These are phyloP conservation scores for Drosophila paramelanica DNA, from an alignment of 2,888 invertebrate genomes.

Conservation along the genomic window DNA sequence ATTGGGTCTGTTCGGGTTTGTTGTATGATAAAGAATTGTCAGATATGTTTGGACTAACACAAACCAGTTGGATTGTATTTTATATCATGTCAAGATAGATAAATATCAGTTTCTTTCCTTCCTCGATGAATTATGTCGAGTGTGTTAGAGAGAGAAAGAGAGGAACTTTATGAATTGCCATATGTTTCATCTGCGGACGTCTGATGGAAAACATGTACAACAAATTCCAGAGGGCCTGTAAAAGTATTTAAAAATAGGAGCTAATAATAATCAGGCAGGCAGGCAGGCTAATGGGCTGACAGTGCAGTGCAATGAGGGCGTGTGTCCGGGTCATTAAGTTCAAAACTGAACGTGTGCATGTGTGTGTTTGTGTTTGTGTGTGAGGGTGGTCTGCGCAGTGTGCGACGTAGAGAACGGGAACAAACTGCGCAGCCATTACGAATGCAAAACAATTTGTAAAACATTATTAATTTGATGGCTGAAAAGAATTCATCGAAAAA, in stretches of 20 bases:
- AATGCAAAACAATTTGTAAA: slow-evolving; percentile 69
- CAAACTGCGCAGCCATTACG: slow-evolving; percentile 68
- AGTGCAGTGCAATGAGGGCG: slow-evolving; percentile 56
- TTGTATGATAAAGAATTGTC: slow-evolving; percentile 12
- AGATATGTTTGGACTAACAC: slow-evolving; percentile 19
- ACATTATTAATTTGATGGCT: slow-evolving; percentile 71
- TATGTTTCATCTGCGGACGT: slow-evolving; percentile 50
- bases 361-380: no score
- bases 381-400: slow-evolving; percentile 20
- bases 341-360: slow-evolving; percentile 11
- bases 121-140: neutral
- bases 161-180: slow-evolving; percentile 42
- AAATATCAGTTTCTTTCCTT: slow-evolving; percentile 2
- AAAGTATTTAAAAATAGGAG: slow-evolving; percentile 69
- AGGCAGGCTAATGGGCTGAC: slow-evolving; percentile 31
- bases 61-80: slow-evolving; percentile 57
- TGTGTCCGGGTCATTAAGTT: slow-evolving; percentile 56
- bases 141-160: neutral
- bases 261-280: slow-evolving; percentile 51
- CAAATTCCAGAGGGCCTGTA: slow-evolving; percentile 65
- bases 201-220: slow-evolving; percentile 39
- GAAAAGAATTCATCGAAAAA: slow-evolving; percentile 30
- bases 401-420: slow-evolving; percentile 41
- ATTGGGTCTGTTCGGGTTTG: slow-evolving; percentile 28
- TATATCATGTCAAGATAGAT: slow-evolving; percentile 61